These are phyloP conservation scores for Tetranychus cinnabarinus DNA, from an alignment of 1,140 invertebrate species.

Conservation along the genomic window DNA sequence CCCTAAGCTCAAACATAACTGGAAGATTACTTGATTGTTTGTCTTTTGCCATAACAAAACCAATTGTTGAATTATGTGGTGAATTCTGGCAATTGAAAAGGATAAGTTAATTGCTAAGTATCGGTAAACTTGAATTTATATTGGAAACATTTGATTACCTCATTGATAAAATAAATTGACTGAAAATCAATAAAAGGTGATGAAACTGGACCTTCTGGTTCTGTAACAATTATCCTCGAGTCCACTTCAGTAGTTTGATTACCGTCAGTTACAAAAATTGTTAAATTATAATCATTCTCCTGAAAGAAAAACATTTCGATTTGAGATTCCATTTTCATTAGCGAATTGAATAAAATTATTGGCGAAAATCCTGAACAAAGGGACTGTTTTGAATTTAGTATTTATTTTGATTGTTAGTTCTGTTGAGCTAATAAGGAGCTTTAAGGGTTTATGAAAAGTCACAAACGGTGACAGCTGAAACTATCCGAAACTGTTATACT, in stretches of 20 bases:
- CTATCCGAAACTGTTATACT: no score
- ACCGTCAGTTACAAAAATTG: constrained; percentile 14
- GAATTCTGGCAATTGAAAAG: constrained; percentile 32
- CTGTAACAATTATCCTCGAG: constrained; percentile 13
- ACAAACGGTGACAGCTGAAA: no score
- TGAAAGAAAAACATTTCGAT: neutral
- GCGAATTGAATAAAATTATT: no score
- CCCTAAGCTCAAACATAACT: constrained; percentile 51
- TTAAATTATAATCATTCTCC: constrained; percentile 14
- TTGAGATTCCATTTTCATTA: neutral
- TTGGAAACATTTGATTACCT: constrained; percentile 9
- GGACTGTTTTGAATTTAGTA: neutral
- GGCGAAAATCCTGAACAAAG: no score
- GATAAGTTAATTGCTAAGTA: neutral
- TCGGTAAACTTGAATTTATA: neutral
- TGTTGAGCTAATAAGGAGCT: no score
- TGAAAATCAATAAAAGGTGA: constrained; percentile 12
- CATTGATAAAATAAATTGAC: constrained; percentile 11
- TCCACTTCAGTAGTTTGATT: constrained; percentile 12
- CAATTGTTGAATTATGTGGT: constrained; percentile 49
- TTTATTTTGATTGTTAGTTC: neutral
- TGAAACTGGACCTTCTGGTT: constrained; percentile 1
- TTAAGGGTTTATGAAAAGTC: no score
- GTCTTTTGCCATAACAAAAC: constrained; percentile 48
- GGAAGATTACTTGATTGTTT: constrained; percentile 46